phyloP scores from a whole-genome alignment of 2,888 invertebrate genomes.

The Pyralis farinalis region DNA sequence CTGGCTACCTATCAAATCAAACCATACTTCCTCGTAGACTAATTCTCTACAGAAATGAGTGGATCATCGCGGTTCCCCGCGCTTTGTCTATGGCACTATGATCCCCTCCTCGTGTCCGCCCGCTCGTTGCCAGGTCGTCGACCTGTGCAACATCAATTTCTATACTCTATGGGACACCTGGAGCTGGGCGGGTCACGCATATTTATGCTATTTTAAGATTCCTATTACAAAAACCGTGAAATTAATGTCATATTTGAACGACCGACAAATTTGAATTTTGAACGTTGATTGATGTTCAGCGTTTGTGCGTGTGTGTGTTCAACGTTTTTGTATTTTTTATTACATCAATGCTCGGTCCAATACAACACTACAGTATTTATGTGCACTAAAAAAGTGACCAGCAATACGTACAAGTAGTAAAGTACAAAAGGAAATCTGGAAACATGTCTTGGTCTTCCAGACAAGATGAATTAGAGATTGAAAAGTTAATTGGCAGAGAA shows the following conservation, averaged over 20 bases:
- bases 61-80: conserved; percentile 14
- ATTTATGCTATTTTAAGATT: conserved; percentile 15
- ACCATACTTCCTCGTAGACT: conserved; percentile 6
- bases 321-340: too few relatives aligned
- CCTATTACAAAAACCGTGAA: conserved; percentile 6
- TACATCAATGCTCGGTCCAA: too few relatives aligned
- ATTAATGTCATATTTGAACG: not conserved
- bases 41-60: conserved; percentile 5
- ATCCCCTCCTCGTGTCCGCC: conserved; percentile 27
- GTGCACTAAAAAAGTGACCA: too few relatives aligned
- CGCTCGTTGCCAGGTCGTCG: conserved; percentile 53
- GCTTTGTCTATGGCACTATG: conserved; percentile 44
- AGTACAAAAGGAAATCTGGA: too few relatives aligned
- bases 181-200: conserved; percentile 31
- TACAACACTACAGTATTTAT: too few relatives aligned
- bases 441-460: too few relatives aligned
- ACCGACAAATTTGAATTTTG: too few relatives aligned
- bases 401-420: too few relatives aligned
- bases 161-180: conserved; percentile 47
- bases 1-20: conserved; percentile 4
- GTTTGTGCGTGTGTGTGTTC: too few relatives aligned
- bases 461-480: too few relatives aligned
- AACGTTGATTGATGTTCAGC: too few relatives aligned
- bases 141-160: conserved; percentile 50
- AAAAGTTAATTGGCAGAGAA: too few relatives aligned